A percentile compares a stretch with the other conserved stretches of the same genome.
These are phyloP conservation scores for Cephus runcator DNA, from an alignment of 2,888 invertebrate species.

Conservation along the genomic window DNA sequence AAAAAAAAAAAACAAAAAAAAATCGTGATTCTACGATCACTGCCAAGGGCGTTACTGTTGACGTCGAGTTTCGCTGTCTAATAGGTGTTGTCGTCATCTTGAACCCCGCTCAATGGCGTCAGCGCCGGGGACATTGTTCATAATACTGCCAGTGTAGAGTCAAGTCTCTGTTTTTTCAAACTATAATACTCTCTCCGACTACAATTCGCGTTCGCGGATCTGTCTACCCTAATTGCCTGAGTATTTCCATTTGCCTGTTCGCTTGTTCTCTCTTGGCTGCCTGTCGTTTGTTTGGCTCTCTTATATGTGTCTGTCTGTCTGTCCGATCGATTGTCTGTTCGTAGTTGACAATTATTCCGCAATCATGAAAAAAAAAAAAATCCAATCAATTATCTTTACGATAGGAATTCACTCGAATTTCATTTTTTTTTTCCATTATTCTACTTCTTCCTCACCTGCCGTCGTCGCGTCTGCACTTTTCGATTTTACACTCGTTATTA, in stretches of 20 bases:
- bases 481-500: conserved; percentile 28
- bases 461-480: conserved; percentile 35
- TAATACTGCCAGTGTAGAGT: conserved; percentile 60
- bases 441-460: conserved; percentile 28
- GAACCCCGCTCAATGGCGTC: conserved; percentile 27
- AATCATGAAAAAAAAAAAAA: conserved; percentile 10
- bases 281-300: conserved; percentile 7
- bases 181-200: conserved; percentile 45
- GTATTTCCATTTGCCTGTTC: not conserved
- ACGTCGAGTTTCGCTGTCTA: conserved; percentile 53
- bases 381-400: not conserved
- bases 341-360: not conserved
- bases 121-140: conserved; percentile 49
- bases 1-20: conserved; percentile 30
- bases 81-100: conserved; percentile 36
- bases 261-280: not conserved
- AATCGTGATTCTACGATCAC: conserved; percentile 61
- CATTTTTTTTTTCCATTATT: not conserved
- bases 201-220: conserved; percentile 5
- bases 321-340: not conserved
- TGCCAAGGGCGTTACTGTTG: conserved; percentile 61
- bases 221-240: not conserved
- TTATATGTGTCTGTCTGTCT: conserved; percentile 9
- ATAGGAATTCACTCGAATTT: not conserved
- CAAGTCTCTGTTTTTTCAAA: conserved; percentile 47